Base-by-base conservation (phyloP, 1,140 invertebrate species). In the Drosophila dunni region DNA sequence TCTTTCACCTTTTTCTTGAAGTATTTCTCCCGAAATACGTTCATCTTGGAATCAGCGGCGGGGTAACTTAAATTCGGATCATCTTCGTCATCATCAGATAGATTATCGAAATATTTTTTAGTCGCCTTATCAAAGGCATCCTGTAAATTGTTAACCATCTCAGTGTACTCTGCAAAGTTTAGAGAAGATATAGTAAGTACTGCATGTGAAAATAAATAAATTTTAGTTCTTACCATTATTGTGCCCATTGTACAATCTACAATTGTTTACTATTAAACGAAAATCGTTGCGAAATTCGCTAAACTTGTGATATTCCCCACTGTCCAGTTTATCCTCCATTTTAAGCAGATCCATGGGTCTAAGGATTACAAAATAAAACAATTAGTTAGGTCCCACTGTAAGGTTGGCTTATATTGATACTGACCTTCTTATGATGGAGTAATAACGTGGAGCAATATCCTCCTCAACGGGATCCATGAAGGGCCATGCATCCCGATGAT, bases 381-480 rank as follows among this genome's bases (percentile, higher is more conserved):
- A 36, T 24, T 6, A 46, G n/a, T 40, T 29, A 10, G 0, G 2
- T 0, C 34, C 6, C 15, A 10, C 3, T 11, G 11, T 46, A 33
- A 15, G 13, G 0, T 48, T 7, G 1, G 8, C 10, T 6, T 20
- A 46, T 34, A 3, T 13, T 7, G 34, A 44, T 3, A 78, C 74
- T 54, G 11, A 92, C 92, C 92, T 93, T 63, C 95, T 93, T 72
- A 96, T 95, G 4, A 96, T 94, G 1, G 94, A 94, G 86, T 97
- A 96, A 91, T 97, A 98, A 91, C 97, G 96, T 1, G 97, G 97
- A 1, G 97, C 97, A 91, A 96, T 97, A 82, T 97, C 96, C 91
- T 98, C 97, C 63, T 98, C 97, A 0, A 98, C 97, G 3, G 97
- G 96, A 92, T 97, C 96, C 79, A 96, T 93, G 92, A 98, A 98